These are phyloP conservation scores for Bubo scandiacus DNA, from an alignment of 2,113 vertebrate species.

Conservation along the genomic window DNA sequence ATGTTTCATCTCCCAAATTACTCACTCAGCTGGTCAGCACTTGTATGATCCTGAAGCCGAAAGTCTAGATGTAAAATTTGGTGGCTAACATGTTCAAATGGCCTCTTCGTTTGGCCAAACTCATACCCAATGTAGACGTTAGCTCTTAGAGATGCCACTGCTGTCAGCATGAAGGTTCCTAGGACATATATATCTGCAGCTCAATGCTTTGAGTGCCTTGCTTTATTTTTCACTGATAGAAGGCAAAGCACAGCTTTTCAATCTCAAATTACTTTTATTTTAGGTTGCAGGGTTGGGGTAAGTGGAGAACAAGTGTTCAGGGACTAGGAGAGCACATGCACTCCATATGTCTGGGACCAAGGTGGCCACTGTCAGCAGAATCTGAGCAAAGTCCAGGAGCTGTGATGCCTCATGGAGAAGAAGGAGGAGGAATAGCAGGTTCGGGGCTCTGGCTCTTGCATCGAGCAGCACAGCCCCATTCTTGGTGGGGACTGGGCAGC, in stretches of 20 bases:
- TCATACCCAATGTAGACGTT: neutral
- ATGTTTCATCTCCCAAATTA: neutral
- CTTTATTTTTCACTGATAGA: neutral
- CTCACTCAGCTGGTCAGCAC: neutral
- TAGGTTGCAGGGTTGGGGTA: neutral
- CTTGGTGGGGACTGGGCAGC: neutral
- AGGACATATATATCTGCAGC: neutral
- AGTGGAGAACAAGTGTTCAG: neutral
- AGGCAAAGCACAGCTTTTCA: neutral
- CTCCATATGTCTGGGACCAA: neutral
- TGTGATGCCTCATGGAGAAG: neutral
- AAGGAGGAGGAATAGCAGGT: neutral
- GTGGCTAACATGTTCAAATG: neutral
- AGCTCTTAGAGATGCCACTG: neutral
- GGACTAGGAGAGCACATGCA: accelerated
- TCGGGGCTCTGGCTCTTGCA: neutral
- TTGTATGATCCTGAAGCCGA: neutral
- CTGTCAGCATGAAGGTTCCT: neutral
- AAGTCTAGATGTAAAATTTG: neutral
- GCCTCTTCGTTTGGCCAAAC: neutral
- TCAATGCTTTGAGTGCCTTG: neutral
- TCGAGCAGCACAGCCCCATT: neutral
- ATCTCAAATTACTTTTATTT: neutral
- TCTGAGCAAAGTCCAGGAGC: neutral
- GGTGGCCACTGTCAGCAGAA: neutral